Evolutionary conservation across 2,888 invertebrate genomes (phyloP).

Genomic region (Athripsodes cinereus): DNA sequence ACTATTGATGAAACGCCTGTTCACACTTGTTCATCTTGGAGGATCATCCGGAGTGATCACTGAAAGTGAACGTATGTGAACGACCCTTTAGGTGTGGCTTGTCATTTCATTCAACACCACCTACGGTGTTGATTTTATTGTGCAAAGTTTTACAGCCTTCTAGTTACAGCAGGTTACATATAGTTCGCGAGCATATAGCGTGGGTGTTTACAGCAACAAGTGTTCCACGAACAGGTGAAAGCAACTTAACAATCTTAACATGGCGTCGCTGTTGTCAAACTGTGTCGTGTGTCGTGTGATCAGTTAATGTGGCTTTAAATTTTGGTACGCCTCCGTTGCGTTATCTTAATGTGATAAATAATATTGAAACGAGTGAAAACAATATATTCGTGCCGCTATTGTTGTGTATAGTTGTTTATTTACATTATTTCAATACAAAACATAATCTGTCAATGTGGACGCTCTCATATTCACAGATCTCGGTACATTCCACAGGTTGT

Average conservation of each 20-base stretch:
- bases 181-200: background rate
- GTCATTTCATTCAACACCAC: no score
- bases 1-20: no score
- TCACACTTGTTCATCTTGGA: no score
- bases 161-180: no score
- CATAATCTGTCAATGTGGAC: constrained; percentile 21
- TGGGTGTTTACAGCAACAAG: background rate
- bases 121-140: no score
- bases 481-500: constrained; percentile 20
- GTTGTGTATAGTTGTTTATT: background rate
- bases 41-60: no score
- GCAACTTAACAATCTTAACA: constrained; percentile 13
- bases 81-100: no score
- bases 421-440: constrained; percentile 8
- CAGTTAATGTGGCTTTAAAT: background rate
- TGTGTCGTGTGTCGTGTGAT: background rate
- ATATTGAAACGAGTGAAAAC: background rate
- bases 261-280: constrained; percentile 17
- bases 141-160: no score
- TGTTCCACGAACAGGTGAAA: constrained; percentile 16
- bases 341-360: background rate
- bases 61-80: no score
- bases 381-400: background rate
- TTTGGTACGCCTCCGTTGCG: background rate
- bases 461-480: background rate